A percentile compares a stretch with the other conserved stretches of the same genome.
These are phyloP conservation scores for Leptothorax acervorum DNA, from an alignment of 2,888 invertebrate genomes.

Conservation along the genomic window DNA sequence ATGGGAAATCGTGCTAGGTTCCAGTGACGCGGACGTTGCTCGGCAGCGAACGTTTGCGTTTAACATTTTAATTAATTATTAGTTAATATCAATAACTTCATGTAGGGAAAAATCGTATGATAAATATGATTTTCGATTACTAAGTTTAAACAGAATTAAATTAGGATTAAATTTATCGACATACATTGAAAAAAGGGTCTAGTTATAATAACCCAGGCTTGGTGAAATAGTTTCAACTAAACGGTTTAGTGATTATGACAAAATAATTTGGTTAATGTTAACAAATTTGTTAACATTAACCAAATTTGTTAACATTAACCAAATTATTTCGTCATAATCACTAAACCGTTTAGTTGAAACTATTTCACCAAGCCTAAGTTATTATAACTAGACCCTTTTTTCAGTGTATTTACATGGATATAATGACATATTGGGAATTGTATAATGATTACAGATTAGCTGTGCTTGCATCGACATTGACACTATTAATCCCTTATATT, in stretches of 20 bases:
- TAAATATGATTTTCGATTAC: neutral
- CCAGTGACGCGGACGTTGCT: neutral
- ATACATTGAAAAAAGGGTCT: no score
- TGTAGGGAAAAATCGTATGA: neutral
- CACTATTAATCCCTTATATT: neutral
- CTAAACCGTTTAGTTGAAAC: no score
- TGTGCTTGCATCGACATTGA: neutral
- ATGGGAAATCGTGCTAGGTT: neutral
- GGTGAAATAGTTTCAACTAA: no score
- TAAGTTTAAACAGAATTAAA: neutral
- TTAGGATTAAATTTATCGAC: neutral
- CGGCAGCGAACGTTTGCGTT: neutral
- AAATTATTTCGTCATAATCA: no score
- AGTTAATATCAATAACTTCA: neutral
- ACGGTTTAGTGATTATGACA: no score
- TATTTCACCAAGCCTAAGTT: no score
- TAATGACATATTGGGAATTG: neutral
- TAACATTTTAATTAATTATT: neutral
- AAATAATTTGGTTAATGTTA: no score
- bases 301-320: no score
- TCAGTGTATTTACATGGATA: neutral
- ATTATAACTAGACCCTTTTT: no score
- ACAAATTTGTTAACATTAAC: no score
- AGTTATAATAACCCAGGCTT: no score
- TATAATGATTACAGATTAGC: neutral